phyloP scores from a whole-genome alignment of 2,888 invertebrate genomes.

The Coelinius sp. region DNA sequence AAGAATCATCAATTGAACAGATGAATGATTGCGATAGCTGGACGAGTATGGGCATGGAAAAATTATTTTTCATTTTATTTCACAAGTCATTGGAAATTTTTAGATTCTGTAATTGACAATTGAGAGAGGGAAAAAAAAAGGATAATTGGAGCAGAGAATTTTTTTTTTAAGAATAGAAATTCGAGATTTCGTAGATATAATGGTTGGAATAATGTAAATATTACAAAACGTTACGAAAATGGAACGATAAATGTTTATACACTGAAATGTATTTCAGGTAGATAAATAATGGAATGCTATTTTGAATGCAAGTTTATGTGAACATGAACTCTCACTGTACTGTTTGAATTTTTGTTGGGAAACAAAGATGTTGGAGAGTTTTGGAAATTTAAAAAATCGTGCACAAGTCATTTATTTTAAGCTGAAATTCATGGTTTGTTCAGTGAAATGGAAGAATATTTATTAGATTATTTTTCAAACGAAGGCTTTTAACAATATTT shows the following conservation, averaged over 20 bases:
- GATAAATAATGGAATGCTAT: conserved; percentile 1
- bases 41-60: conserved; percentile 1
- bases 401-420: conserved; percentile 4
- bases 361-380: background rate
- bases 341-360: background rate
- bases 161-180: conserved; percentile 16
- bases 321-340: background rate
- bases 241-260: conserved; percentile 15
- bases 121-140: too few relatives aligned
- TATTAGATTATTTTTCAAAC: background rate
- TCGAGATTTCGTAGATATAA: conserved; percentile 19
- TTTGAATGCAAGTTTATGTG: conserved; percentile 10
- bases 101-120: too few relatives aligned
- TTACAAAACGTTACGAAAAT: conserved; percentile 2
- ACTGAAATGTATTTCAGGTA: background rate
- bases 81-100: too few relatives aligned
- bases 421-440: background rate
- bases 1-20: conserved; percentile 11
- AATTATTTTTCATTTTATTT: background rate
- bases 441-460: background rate
- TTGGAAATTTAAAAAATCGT: background rate
- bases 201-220: conserved; percentile 13
- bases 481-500: background rate
- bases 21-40: background rate
- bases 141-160: too few relatives aligned